phyloP scores from a whole-genome alignment of 2,797 vertebrate genomes.

The Ambastaia sidthimunki region DNA sequence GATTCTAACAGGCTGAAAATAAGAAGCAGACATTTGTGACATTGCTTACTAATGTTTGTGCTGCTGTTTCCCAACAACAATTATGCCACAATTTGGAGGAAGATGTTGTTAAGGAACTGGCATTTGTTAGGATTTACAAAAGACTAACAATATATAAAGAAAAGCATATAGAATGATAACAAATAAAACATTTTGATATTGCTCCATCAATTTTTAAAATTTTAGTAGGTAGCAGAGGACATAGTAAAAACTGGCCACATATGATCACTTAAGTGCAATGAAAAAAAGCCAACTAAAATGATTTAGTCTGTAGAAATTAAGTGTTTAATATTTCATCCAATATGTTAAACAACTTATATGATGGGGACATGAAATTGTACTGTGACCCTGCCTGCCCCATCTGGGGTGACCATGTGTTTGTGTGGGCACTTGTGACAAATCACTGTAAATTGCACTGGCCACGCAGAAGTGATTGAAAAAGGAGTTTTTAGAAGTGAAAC shows the following conservation, averaged over 20 bases:
- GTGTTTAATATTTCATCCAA: background rate
- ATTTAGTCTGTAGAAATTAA: background rate
- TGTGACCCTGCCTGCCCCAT: background rate
- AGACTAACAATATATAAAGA: background rate
- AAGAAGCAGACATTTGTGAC: background rate
- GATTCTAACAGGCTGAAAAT: too few relatives aligned
- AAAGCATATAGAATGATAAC: too few relatives aligned
- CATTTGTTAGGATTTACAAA: background rate
- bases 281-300: background rate
- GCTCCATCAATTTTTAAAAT: too few relatives aligned
- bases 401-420: conserved; percentile 49
- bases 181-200: too few relatives aligned
- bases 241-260: background rate
- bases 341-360: background rate
- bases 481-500: conserved; percentile 7
- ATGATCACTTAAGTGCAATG: background rate
- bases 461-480: background rate
- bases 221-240: background rate
- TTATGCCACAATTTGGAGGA: too few relatives aligned
- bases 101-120: background rate
- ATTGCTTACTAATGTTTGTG: background rate
- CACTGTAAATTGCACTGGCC: conserved; percentile 3
- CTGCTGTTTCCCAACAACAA: too few relatives aligned
- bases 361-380: background rate
- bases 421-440: conserved; percentile 47